phyloP scores from a whole-genome alignment of 2,113 vertebrate species.

The Nibea coibor region DNA sequence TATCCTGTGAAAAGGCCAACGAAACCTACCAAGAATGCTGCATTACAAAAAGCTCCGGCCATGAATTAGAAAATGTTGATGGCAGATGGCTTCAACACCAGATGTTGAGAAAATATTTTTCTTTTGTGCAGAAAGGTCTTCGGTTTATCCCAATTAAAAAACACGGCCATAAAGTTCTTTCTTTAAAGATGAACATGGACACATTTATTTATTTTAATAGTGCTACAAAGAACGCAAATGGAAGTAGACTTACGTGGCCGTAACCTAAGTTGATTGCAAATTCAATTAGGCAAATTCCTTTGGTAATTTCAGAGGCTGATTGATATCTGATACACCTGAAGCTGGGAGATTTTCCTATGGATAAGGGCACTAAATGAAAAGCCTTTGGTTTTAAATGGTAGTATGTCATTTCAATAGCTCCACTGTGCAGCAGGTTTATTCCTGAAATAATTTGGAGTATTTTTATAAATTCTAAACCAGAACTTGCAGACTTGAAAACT shows the following conservation, averaged over 20 bases:
- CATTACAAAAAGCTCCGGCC: slow-evolving; percentile 26
- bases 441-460: not conserved
- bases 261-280: slow-evolving; percentile 80
- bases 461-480: not conserved
- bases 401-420: slow-evolving; percentile 31
- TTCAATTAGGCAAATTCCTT: slow-evolving; percentile 76
- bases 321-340: slow-evolving; percentile 76
- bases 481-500: not conserved
- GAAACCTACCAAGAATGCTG: slow-evolving; percentile 41
- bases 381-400: slow-evolving; percentile 36
- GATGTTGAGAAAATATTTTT: slow-evolving; percentile 4
- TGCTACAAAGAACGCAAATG: slow-evolving; percentile 49
- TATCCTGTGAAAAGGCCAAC: slow-evolving; percentile 45
- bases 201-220: slow-evolving; percentile 25
- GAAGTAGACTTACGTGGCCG: slow-evolving; percentile 50
- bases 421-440: slow-evolving; percentile 14
- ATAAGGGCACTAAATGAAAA: slow-evolving; percentile 67
- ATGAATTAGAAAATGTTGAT: slow-evolving; percentile 22
- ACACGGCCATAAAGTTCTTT: slow-evolving; percentile 5
- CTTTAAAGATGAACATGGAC: slow-evolving; percentile 12
- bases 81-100: slow-evolving; percentile 23
- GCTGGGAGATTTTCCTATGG: slow-evolving; percentile 61
- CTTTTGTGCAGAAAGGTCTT: not conserved
- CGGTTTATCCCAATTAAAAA: slow-evolving; percentile 6
- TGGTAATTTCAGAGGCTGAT: slow-evolving; percentile 62